Base-by-base conservation (phyloP, 2,113 vertebrate genomes). In the Oncorhynchus mykiss region DNA sequence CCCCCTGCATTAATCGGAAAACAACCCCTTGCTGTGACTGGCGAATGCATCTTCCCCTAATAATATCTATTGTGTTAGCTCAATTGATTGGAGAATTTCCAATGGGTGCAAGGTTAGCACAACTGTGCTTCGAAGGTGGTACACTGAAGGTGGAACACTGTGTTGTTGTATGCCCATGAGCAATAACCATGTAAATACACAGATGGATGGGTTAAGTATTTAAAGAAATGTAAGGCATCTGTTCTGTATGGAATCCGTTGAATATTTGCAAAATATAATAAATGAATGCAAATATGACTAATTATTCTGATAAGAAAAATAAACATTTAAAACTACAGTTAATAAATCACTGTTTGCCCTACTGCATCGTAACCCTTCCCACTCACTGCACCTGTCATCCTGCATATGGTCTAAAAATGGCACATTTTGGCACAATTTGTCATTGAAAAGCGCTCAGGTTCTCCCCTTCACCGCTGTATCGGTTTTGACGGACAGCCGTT, bases 1-100 rank as follows among this genome's bases (percentile, higher is more conserved):
- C 29, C 75, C 67, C 64, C 39, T 71, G 83, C 81, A 81, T 79
- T 73, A 78, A 88, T 78, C 31, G 79, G 76, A 81, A 49, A 70
- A 65, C 73, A 82, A 84, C 78, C 78, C 65, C 8, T 20, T 78
- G 78, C 82, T 54, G 48, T 75, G 59, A 67, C 60, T 67, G 57
- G 68, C 3, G 31, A 62, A 62, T 79, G 27, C 3, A 14, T 20
- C 82, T 78, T 78, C 72, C 83, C 73, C 70, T 31, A 22, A 70
- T 79, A 65, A 74, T 71, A 78, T 45, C 20, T 22, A 86, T 51
- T 79, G 54, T 73, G 76, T 85, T 79, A 82, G 82, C 11, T 4
- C 12, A 34, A 72, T 67, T 34, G 12, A 66, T 48, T 31, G 22
- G 71, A 70, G 45, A 72, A 34, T 62, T n/a, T 51, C 27, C 59